Percentiles rank a stretch among this genome's conserved stretches.
Evolutionary conservation across 2,113 vertebrate species (phyloP).

Genomic region (Brachionichthys hirsutus): DNA sequence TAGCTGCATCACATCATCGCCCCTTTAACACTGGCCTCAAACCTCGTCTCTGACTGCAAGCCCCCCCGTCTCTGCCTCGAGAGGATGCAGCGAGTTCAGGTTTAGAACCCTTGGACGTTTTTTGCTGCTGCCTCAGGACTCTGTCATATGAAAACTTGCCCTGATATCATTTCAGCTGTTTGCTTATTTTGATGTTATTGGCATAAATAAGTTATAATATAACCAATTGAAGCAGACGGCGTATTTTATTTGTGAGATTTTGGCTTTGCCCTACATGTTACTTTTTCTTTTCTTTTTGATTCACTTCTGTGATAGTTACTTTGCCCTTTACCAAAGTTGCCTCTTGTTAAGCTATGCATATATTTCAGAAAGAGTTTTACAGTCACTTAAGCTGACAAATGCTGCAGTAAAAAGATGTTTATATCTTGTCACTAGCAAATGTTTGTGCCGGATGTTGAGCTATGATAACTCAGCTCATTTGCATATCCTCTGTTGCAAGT

Average conservation of each 20-base stretch:
- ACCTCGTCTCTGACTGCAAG: slow-evolving; percentile 45
- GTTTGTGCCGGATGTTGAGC: slow-evolving; percentile 54
- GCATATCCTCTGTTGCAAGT: slow-evolving; percentile 42
- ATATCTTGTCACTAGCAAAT: slow-evolving; percentile 48
- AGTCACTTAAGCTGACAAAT: slow-evolving; percentile 42
- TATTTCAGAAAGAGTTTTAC: slow-evolving; percentile 23
- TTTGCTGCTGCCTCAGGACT: slow-evolving; percentile 36
- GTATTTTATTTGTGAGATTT: slow-evolving; percentile 49
- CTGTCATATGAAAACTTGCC: slow-evolving; percentile 38
- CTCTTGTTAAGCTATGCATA: slow-evolving; percentile 77
- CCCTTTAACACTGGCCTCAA: slow-evolving; percentile 62
- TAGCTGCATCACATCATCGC: slow-evolving; percentile 58
- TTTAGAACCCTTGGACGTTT: slow-evolving; percentile 51
- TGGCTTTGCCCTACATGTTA: slow-evolving; percentile 45
- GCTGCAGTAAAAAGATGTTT: slow-evolving; percentile 56
- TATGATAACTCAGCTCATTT: slow-evolving; percentile 48
- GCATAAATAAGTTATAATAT: slow-evolving; percentile 34
- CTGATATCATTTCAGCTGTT: slow-evolving; percentile 36
- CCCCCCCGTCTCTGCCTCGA: slow-evolving; percentile 50
- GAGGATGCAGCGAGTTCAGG: slow-evolving; percentile 54
- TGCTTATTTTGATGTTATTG: slow-evolving; percentile 50
- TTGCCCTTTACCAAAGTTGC: slow-evolving; percentile 66
- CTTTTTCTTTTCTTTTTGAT: slow-evolving; percentile 27
- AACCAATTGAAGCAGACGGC: slow-evolving; percentile 27
- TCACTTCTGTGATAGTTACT: slow-evolving; percentile 41